A percentile compares a stretch with the other conserved stretches of the same genome.
These are phyloP conservation scores for Haemorhous mexicanus DNA, from an alignment of 2,113 vertebrate genomes.

Conservation along the genomic window DNA sequence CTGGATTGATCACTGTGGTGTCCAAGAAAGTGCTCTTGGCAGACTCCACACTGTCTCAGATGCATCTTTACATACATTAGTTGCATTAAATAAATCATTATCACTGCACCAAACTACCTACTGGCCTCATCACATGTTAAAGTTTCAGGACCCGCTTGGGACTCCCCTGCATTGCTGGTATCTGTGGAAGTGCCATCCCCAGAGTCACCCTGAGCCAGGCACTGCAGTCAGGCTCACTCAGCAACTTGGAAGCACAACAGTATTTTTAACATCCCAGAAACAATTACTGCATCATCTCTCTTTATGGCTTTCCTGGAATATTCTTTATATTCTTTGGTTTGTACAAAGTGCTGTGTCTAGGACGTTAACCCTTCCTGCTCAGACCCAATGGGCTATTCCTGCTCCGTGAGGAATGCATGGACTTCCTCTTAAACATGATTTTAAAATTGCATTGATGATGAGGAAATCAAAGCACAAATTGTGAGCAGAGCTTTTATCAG, in stretches of 20 bases:
- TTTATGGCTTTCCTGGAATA: slow-evolving; percentile 26
- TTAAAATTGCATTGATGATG: slow-evolving; percentile 26
- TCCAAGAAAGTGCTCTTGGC: not conserved
- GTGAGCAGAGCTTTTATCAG: not conserved
- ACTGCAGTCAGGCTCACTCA: not conserved
- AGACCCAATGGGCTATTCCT: not conserved
- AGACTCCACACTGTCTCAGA: not conserved
- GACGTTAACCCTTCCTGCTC: not conserved
- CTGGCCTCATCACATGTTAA: not conserved
- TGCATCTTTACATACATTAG: not conserved
- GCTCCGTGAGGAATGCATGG: not conserved
- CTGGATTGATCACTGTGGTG: not conserved
- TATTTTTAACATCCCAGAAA: slow-evolving; percentile 19
- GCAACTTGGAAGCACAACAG: not conserved
- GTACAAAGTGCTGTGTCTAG: not conserved
- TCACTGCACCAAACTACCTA: not conserved
- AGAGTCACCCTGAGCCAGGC: not conserved
- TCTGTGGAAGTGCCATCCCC: not conserved
- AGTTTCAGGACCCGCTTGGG: not conserved
- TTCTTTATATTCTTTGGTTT: not conserved
- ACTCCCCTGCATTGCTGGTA: not conserved
- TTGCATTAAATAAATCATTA: not conserved
- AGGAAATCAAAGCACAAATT: not conserved
- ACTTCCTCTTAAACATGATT: slow-evolving; percentile 5
- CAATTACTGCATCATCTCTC: not conserved